A percentile compares a stretch with the other conserved stretches of the same genome.
Evolutionary conservation across 1,140 invertebrate species (phyloP).

Genomic region (Homalodisca vitripennis): DNA sequence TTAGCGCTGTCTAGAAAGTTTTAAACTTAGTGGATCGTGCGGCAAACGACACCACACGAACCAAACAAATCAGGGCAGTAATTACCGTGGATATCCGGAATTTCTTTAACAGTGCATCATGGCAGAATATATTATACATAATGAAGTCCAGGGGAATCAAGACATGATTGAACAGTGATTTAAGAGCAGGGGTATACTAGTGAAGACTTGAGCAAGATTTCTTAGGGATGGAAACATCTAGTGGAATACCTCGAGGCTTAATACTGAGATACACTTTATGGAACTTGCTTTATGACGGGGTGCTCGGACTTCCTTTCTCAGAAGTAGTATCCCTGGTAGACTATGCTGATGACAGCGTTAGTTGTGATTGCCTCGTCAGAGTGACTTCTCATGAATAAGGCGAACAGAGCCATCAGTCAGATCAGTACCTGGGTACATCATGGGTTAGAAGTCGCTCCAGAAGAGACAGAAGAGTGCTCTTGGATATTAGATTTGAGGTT

Average conservation of each 20-base stretch:
- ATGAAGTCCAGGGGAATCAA: not conserved
- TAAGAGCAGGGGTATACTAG: not conserved
- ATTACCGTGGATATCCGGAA: not conserved
- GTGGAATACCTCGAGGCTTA: not conserved
- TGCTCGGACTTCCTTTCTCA: not conserved
- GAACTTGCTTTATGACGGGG: not conserved
- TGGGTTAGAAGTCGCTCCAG: not conserved
- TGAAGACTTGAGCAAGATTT: not conserved
- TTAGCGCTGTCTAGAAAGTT: not conserved
- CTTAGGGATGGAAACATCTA: not conserved
- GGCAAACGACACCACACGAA: not conserved
- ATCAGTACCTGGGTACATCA: not conserved
- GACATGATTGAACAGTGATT: not conserved
- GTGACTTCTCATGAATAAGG: not conserved
- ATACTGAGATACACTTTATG: too few species aligned
- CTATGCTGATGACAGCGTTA: not conserved
- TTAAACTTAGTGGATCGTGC: not conserved
- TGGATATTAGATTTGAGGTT: not conserved
- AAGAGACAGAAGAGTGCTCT: not conserved
- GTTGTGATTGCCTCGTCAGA: not conserved
- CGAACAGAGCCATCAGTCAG: not conserved
- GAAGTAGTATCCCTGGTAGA: not conserved
- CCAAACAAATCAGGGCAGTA: not conserved
- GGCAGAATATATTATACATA: not conserved
- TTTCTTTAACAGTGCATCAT: slow-evolving; percentile 1